These are phyloP conservation scores for Baccha elongata DNA, from an alignment of 2,888 invertebrate species.

Conservation along the genomic window DNA sequence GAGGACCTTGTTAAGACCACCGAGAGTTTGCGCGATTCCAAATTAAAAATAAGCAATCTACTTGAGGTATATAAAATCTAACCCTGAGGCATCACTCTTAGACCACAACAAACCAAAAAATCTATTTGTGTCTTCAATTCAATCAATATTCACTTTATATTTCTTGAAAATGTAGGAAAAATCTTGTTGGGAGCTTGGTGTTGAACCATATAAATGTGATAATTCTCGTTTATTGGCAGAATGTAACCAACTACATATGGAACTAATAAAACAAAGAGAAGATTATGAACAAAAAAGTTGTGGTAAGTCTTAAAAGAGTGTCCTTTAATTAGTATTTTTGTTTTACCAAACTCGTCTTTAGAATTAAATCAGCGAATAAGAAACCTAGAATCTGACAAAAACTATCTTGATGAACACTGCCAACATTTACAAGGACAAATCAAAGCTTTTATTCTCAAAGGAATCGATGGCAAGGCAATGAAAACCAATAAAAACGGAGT, in stretches of 20 bases:
- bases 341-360: no score
- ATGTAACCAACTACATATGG: slow-evolving; percentile 88
- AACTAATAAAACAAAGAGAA: slow-evolving; percentile 87
- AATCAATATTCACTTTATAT: slow-evolving; percentile 59
- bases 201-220: slow-evolving; percentile 91
- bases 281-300: slow-evolving; percentile 85
- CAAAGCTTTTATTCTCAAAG: slow-evolving; percentile 82
- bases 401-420: slow-evolving; percentile 82
- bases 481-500: slow-evolving; percentile 75
- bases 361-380: slow-evolving; percentile 83
- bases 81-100: slow-evolving; percentile 8
- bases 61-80: slow-evolving; percentile 83
- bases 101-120: slow-evolving; percentile 58
- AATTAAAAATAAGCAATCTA: slow-evolving; percentile 88
- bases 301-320: slow-evolving; percentile 80
- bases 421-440: slow-evolving; percentile 83
- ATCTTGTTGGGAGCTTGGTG: slow-evolving; percentile 87
- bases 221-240: slow-evolving; percentile 90
- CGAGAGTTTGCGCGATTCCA: slow-evolving; percentile 92
- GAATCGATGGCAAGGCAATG: slow-evolving; percentile 81
- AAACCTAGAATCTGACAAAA: slow-evolving; percentile 84
- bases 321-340: no score
- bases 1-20: slow-evolving; percentile 94
- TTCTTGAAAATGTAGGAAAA: slow-evolving; percentile 84
- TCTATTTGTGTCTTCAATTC: slow-evolving; percentile 26